phyloP scores from a whole-genome alignment of 2,888 invertebrate genomes.

The Graphium colonna region DNA sequence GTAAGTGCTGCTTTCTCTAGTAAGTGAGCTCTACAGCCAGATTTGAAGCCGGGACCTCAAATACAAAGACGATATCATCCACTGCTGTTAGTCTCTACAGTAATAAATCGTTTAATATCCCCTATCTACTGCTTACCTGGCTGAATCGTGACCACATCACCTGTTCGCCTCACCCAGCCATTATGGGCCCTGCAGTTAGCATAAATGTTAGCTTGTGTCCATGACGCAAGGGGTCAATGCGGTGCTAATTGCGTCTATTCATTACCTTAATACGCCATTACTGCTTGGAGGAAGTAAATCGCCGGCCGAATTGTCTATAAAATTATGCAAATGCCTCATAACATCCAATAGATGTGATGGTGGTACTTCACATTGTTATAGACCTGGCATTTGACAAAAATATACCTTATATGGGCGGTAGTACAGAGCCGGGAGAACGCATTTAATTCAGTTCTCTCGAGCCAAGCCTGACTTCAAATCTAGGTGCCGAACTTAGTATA shows the following conservation, averaged over 20 bases:
- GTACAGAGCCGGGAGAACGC: no score
- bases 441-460: no score
- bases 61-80: neutral
- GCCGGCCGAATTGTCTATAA: slow-evolving; percentile 20
- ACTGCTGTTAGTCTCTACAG: slow-evolving; percentile 23
- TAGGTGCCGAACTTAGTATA: no score
- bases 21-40: no score
- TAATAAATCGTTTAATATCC: neutral
- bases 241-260: slow-evolving; percentile 32
- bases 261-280: slow-evolving; percentile 26
- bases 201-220: slow-evolving; percentile 14
- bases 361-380: neutral
- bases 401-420: no score
- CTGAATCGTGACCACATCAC: slow-evolving; percentile 13
- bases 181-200: slow-evolving; percentile 12
- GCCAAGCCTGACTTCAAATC: no score
- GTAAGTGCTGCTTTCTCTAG: no score
- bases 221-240: slow-evolving; percentile 30
- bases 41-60: no score
- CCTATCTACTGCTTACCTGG: neutral
- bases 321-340: slow-evolving; percentile 20
- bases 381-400: no score
- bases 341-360: slow-evolving; percentile 6
- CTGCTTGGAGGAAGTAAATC: slow-evolving; percentile 23
- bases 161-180: slow-evolving; percentile 3